A percentile compares a stretch with the other conserved stretches of the same genome.
Conservation (phyloP, 2,888 invertebrate species). For the Mesorhabditis sp. region DNA sequence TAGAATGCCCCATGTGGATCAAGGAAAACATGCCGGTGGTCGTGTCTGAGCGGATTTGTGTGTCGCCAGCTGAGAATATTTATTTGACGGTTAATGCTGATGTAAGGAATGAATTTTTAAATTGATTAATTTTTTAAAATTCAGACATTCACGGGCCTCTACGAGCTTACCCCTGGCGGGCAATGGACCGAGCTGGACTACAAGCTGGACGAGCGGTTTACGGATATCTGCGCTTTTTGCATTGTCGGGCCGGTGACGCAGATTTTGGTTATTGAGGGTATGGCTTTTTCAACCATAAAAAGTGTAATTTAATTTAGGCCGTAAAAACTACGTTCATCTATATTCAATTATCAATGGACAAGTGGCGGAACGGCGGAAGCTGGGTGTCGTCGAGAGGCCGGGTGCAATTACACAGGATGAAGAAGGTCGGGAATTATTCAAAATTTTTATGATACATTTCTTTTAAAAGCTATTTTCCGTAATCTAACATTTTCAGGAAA, state of each 20-base stretch:
- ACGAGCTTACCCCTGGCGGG: constrained; percentile 34
- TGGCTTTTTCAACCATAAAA: too few species aligned
- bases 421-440: constrained; percentile 21
- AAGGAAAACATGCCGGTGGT: too few species aligned
- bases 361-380: constrained; percentile 28
- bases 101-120: too few species aligned
- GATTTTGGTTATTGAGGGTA: constrained; percentile 35
- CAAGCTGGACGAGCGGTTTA: constrained; percentile 34
- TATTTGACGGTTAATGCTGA: too few species aligned
- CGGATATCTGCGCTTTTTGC: constrained; percentile 38
- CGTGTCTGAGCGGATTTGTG: too few species aligned
- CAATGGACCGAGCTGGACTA: constrained; percentile 42
- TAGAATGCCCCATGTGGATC: too few species aligned
- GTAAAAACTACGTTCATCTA: constrained; percentile 33
- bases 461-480: constrained; percentile 5
- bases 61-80: too few species aligned
- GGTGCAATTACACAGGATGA: constrained; percentile 36
- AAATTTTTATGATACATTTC: neutral
- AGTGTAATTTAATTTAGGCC: constrained; percentile 13
- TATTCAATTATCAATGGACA: constrained; percentile 31
- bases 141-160: constrained; percentile 37
- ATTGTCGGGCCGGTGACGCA: constrained; percentile 41
- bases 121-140: constrained; percentile 5
- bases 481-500: neutral
- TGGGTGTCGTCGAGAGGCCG: constrained; percentile 37